Conservation (phyloP, 2,888 invertebrate species). For the Perdita meconis region DNA sequence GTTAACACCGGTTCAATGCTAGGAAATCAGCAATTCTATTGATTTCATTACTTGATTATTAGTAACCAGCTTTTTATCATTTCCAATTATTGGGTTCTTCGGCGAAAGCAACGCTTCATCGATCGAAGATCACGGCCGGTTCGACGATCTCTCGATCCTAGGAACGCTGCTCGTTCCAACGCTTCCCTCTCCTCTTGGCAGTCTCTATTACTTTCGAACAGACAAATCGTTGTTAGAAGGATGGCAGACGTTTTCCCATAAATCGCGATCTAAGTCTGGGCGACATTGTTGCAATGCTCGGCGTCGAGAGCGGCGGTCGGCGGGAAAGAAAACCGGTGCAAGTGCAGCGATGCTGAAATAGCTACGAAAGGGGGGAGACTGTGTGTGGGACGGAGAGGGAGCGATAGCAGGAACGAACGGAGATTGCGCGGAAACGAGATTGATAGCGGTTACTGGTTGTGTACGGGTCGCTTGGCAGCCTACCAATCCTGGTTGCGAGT, state of each 20-base stretch:
- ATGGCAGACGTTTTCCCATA: not conserved
- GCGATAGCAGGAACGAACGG: constrained; percentile 23
- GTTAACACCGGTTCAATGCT: too few species aligned
- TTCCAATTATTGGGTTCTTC: too few species aligned
- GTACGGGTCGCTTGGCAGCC: constrained; percentile 56
- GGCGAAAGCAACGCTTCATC: too few species aligned
- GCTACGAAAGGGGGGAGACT: not conserved
- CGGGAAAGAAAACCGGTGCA: constrained; percentile 2
- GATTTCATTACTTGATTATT: too few species aligned
- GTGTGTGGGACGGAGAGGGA: not conserved
- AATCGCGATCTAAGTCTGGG: not conserved
- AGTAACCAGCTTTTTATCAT: too few species aligned
- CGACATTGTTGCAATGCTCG: constrained; percentile 11
- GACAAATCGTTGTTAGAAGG: too few species aligned
- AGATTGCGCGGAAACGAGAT: constrained; percentile 55
- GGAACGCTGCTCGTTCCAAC: too few species aligned
- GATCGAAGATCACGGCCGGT: too few species aligned
- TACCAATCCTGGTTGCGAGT: constrained; percentile 55
- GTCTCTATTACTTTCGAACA: too few species aligned
- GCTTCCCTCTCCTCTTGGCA: too few species aligned
- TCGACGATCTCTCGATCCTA: not conserved
- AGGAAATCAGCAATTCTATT: too few species aligned
- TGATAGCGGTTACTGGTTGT: constrained; percentile 57
- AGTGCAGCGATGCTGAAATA: constrained; percentile 24
- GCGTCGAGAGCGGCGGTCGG: not conserved